Evolutionary conservation across 2,888 invertebrate genomes (phyloP).

Genomic region (Hipparchia sbordonii): DNA sequence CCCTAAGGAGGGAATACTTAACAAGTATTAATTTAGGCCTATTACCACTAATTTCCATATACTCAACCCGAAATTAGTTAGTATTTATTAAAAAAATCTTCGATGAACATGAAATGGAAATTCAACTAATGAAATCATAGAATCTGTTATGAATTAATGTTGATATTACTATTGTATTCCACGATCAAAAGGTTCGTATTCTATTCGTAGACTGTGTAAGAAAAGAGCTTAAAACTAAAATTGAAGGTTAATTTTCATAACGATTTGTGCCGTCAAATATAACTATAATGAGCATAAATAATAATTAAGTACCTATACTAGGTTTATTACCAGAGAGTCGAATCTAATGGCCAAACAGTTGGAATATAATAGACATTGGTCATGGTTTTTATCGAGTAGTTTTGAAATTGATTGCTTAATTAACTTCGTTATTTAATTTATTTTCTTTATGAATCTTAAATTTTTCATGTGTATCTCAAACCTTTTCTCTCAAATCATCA

Average conservation of each 20-base stretch:
- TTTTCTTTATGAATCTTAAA: too few species aligned
- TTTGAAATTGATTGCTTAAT: too few species aligned
- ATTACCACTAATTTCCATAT: background rate
- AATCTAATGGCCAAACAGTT: too few species aligned
- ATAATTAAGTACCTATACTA: background rate
- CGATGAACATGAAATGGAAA: background rate
- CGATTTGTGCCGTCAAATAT: background rate
- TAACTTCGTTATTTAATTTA: too few species aligned
- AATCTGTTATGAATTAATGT: background rate
- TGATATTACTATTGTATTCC: background rate
- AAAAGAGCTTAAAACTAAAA: conserved; percentile 9
- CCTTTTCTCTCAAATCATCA: too few species aligned
- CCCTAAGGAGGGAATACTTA: background rate
- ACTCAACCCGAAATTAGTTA: background rate
- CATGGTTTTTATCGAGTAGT: too few species aligned
- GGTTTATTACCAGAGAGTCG: background rate
- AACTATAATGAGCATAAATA: background rate
- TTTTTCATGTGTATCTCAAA: too few species aligned
- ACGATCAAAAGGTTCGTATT: background rate
- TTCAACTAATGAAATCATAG: background rate
- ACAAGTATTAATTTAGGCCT: background rate
- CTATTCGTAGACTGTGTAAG: background rate
- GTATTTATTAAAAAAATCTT: background rate
- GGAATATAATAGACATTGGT: too few species aligned
- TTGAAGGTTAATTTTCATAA: conserved; percentile 6